Evolutionary conservation across 2,888 invertebrate species (phyloP).

Genomic region (Cenopis cana): DNA sequence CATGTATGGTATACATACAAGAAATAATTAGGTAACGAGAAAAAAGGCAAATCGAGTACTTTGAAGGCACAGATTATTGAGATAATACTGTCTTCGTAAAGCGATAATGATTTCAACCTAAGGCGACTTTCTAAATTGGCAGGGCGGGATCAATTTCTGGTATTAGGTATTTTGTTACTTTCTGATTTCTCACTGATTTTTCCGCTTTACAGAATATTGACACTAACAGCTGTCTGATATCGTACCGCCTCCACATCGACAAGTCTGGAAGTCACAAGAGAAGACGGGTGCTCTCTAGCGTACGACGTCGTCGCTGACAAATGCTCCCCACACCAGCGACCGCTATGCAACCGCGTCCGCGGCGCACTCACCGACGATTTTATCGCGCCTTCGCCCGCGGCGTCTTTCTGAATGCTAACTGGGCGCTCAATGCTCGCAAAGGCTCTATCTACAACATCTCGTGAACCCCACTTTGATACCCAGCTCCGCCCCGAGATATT

Average conservation of each 20-base stretch:
- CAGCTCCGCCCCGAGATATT: conserved; percentile 71
- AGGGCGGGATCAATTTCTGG: too few species aligned
- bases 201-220: too few species aligned
- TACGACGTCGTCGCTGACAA: background rate
- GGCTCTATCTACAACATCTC: conserved; percentile 72
- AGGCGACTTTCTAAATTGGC: too few species aligned
- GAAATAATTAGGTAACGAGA: background rate
- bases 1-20: background rate
- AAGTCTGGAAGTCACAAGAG: too few species aligned
- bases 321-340: conserved; percentile 16
- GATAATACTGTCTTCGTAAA: background rate
- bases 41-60: background rate
- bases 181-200: too few species aligned
- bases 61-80: background rate
- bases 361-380: conserved; percentile 66
- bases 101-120: background rate
- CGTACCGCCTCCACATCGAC: too few species aligned
- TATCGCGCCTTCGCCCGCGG: conserved; percentile 78
- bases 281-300: too few species aligned
- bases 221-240: too few species aligned
- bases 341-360: conserved; percentile 47
- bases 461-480: conserved; percentile 71
- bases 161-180: too few species aligned
- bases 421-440: conserved; percentile 70
- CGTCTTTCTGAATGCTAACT: conserved; percentile 83